These are phyloP conservation scores for Gila orcuttii DNA, from an alignment of 2,113 vertebrate genomes.

Conservation along the genomic window DNA sequence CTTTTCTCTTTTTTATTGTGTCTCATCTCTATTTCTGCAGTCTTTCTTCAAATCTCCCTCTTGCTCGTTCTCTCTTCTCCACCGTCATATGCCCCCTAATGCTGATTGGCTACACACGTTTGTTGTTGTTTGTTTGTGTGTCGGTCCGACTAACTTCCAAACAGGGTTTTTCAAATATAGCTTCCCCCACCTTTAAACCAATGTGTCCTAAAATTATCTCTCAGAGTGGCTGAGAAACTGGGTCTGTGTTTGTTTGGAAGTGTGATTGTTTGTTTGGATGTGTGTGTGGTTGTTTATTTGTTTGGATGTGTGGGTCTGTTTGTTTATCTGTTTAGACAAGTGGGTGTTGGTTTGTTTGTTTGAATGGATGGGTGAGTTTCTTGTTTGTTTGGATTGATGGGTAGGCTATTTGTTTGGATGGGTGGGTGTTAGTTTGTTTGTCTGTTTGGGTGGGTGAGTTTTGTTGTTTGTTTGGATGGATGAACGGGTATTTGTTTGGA, in stretches of 20 bases:
- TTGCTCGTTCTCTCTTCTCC: no score
- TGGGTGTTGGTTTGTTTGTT: neutral
- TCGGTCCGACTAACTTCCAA: no score
- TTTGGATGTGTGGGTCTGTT: neutral
- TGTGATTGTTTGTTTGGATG: neutral
- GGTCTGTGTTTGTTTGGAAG: neutral
- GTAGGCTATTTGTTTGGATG: no score
- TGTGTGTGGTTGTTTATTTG: neutral
- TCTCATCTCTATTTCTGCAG: no score
- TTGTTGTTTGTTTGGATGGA: neutral
- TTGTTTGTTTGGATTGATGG: neutral
- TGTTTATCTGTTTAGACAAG: neutral
- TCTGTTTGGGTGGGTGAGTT: neutral
- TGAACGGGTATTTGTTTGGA: neutral
- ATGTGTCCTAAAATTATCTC: neutral
- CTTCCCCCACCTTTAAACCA: no score
- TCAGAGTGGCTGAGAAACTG: neutral
- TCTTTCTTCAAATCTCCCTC: no score
- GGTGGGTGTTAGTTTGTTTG: neutral
- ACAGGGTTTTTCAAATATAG: no score
- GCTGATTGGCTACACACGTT: no score
- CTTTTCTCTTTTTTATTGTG: no score
- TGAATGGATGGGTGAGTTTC: neutral
- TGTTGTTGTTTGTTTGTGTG: no score
- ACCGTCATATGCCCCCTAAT: no score